Conservation (phyloP, 2,113 vertebrate genomes). For the Eolophus roseicapilla region DNA sequence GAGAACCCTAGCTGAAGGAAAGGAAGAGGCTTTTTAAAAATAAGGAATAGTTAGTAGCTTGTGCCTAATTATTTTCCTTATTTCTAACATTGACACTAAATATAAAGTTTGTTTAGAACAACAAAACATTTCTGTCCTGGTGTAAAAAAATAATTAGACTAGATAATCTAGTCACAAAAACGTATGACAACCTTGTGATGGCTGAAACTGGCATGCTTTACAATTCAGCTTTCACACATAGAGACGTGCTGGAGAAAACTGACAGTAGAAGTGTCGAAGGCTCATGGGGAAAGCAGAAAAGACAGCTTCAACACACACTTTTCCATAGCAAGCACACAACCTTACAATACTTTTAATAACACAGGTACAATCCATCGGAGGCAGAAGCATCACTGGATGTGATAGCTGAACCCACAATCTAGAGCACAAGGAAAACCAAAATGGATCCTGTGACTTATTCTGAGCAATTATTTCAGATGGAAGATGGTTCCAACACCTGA, state of each 20-base stretch:
- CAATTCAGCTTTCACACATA: not conserved
- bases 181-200: not conserved
- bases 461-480: not conserved
- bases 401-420: not conserved
- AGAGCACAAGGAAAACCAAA: not conserved
- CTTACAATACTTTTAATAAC: not conserved
- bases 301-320: not conserved
- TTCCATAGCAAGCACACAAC: not conserved
- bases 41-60: not conserved
- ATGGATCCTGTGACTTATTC: not conserved
- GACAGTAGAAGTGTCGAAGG: not conserved
- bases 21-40: not conserved
- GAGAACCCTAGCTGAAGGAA: not conserved
- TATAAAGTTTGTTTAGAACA: not conserved
- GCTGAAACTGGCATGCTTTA: not conserved
- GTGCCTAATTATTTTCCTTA: not conserved
- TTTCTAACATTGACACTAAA: not conserved
- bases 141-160: not conserved
- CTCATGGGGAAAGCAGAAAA: not conserved
- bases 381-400: not conserved
- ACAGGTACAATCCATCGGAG: not conserved
- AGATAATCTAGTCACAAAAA: not conserved
- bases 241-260: not conserved
- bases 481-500: not conserved
- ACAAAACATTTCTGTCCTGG: not conserved